These are phyloP conservation scores for Sylvietta virens DNA, from an alignment of 2,113 vertebrate species.

Conservation along the genomic window DNA sequence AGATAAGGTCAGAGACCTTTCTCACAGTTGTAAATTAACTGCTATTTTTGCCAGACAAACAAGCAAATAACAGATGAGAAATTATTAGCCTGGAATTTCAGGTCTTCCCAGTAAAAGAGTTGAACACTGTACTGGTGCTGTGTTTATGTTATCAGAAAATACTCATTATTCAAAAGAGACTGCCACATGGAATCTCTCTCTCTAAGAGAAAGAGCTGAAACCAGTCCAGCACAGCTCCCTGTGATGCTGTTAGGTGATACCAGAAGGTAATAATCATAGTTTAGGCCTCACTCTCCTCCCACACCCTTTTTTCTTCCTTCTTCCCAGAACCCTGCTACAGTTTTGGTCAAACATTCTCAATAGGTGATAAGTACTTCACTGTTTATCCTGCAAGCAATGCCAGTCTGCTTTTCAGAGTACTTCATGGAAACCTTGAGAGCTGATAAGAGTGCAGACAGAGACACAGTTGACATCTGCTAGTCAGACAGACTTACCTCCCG, in stretches of 20 bases:
- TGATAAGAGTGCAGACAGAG: not conserved
- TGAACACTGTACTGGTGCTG: not conserved
- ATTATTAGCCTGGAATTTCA: not conserved
- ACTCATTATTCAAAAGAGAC: not conserved
- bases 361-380: not conserved
- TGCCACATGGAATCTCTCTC: not conserved
- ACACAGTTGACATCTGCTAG: not conserved
- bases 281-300: not conserved
- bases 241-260: not conserved
- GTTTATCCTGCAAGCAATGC: not conserved
- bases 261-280: not conserved
- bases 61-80: not conserved
- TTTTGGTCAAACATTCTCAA: not conserved
- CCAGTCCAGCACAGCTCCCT: not conserved
- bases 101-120: not conserved
- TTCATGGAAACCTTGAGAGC: not conserved
- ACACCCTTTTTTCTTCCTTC: accelerated
- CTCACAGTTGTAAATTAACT: not conserved
- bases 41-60: not conserved
- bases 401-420: not conserved
- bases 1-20: not conserved
- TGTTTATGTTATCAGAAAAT: not conserved
- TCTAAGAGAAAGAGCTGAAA: not conserved
- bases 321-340: not conserved
- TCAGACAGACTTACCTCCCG: slow-evolving; percentile 79